Percentiles rank a stretch among this genome's conserved stretches.
Conservation (phyloP, 2,113 vertebrate genomes). For the Chiloscyllium plagiosum region DNA sequence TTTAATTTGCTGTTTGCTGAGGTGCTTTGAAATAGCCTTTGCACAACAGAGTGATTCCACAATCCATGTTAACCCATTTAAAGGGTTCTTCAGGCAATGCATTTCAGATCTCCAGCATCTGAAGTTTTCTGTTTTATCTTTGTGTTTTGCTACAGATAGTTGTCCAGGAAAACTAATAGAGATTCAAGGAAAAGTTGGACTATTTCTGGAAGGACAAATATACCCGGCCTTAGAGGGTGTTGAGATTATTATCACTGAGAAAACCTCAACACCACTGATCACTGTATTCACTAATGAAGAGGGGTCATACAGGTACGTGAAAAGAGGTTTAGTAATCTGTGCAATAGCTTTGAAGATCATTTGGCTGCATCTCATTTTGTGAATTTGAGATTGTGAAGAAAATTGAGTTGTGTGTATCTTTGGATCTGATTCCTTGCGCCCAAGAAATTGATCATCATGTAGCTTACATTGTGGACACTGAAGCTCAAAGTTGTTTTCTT, state of each 20-base stretch:
- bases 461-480: neutral
- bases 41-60: neutral
- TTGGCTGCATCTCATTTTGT: neutral
- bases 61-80: neutral
- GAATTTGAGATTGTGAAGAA: neutral
- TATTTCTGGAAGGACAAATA: constrained; percentile 84
- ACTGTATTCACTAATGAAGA: constrained; percentile 78
- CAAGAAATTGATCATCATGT: neutral
- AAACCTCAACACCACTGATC: constrained; percentile 67
- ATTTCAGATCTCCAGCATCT: too few species aligned
- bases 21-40: neutral
- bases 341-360: neutral
- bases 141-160: constrained; percentile 62
- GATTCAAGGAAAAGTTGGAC: constrained; percentile 80
- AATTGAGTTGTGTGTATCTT: neutral
- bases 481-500: neutral
- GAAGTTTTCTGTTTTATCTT: too few species aligned
- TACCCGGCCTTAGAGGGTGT: constrained; percentile 83
- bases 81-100: neutral
- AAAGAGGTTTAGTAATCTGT: neutral
- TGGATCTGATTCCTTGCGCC: neutral
- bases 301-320: constrained; percentile 80
- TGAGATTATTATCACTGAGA: constrained; percentile 84
- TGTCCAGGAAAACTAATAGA: constrained; percentile 89
- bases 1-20: neutral